Base-by-base conservation (phyloP, 2,797 vertebrate species). In the Mionectes olivaceus region DNA sequence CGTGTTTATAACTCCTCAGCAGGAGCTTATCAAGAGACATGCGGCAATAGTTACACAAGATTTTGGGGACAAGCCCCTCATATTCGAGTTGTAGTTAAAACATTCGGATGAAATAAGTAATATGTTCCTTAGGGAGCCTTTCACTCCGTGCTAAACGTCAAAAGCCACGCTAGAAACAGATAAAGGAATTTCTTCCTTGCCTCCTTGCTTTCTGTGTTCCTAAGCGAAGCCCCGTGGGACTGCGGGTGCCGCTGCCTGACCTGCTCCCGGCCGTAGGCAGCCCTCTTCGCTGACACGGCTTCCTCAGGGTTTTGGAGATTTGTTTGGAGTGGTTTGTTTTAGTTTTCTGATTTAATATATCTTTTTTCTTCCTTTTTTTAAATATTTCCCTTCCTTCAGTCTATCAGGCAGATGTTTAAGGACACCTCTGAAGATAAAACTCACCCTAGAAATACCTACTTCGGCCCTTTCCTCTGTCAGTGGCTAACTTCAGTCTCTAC, bases 181-280 rank as follows among this genome's bases (percentile, higher is more conserved):
- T 41, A 52, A 63, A 57, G 25, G 30, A n/a, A 61, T 85, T 65
- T 89, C 21, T 64, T 33, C 37, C 67, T 64, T 9, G 41, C 57
- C 41, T 81, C 33, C 28, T 49, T 22, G 11, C 21, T n/a, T 32
- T 27, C 55, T 24, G 19, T 14, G 9, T 35, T 18, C 35, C 15
- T 4, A 4, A 25, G 33, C 0, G 3, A 37, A 64, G 21, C 16
- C 13, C 35, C 8, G 8, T 8, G n/a, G 43, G 27, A 19, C 7
- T 1, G 3, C 8, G 3, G 3, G n/a, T n/a, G 49, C 35, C 7
- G 7, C 35, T 30, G 60, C 9, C 55, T 5, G 12, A 13, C 15
- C 28, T 5, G 16, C n/a, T 55, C 43, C 52, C 19, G 14, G 61
- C 33, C 7, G 3, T 12, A 12, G 12, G 33, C 50, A 13, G 11